phyloP scores from a whole-genome alignment of 2,113 vertebrate genomes.

The Tonatia bakeri region DNA sequence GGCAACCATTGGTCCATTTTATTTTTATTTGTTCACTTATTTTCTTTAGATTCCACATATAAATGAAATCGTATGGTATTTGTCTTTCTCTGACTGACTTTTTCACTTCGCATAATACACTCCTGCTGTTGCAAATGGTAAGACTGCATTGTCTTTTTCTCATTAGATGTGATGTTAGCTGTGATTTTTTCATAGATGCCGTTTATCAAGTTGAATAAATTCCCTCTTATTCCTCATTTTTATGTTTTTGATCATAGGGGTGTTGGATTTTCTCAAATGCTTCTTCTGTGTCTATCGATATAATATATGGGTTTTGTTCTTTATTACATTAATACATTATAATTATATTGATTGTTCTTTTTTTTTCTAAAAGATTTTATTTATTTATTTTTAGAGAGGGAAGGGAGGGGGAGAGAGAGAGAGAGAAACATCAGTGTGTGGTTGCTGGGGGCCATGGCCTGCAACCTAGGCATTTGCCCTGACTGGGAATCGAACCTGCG shows the following conservation, averaged over 20 bases:
- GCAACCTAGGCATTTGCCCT: no score
- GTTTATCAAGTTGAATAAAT: background rate
- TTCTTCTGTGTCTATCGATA: background rate
- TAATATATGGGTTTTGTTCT: background rate
- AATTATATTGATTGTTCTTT: background rate
- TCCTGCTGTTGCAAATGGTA: background rate
- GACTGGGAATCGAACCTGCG: no score
- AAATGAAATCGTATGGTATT: background rate
- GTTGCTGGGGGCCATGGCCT: no score
- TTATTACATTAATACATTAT: background rate
- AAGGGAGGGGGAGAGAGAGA: no score
- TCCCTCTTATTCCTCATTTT: background rate
- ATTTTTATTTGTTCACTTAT: background rate
- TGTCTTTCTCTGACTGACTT: background rate
- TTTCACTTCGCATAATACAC: background rate
- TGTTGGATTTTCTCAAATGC: background rate
- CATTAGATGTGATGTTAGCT: background rate
- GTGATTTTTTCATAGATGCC: background rate
- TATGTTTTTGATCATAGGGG: background rate
- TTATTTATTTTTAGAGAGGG: no score
- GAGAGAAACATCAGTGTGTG: no score
- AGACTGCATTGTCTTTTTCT: background rate
- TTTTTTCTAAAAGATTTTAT: no score
- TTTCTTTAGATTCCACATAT: background rate
- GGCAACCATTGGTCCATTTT: background rate